Evolutionary conservation across 37 sponge, comb jelly and placozoan species (phyloP).

Genomic region (Tethya wilhelma): DNA sequence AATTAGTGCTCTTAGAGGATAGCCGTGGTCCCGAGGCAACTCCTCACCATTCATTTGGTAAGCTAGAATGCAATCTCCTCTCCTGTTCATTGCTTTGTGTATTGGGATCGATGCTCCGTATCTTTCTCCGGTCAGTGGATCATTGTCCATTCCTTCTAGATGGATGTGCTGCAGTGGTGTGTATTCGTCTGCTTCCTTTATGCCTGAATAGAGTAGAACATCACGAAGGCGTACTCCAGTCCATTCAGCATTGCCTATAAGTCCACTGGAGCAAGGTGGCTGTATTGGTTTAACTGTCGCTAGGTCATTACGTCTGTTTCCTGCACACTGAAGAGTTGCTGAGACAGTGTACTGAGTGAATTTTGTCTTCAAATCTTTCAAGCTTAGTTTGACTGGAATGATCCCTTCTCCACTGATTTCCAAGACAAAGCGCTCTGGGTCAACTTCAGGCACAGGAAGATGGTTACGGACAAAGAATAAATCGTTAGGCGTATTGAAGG

Average conservation of each 20-base stretch:
- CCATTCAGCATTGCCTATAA: slow-evolving; percentile 93
- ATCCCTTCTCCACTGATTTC: slow-evolving; percentile 52
- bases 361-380: slow-evolving; percentile 80
- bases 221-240: slow-evolving; percentile 83
- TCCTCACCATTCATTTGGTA: slow-evolving; percentile 88
- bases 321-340: slow-evolving; percentile 90
- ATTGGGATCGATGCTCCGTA: slow-evolving; percentile 93
- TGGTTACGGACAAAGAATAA: slow-evolving; percentile 95
- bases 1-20: slow-evolving; percentile 85
- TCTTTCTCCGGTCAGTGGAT: slow-evolving; percentile 54
- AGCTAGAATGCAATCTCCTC: slow-evolving; percentile 88
- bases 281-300: slow-evolving; percentile 67
- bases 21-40: slow-evolving; percentile 91
- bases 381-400: slow-evolving; percentile 43
- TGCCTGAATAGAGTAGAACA: slow-evolving; percentile 76
- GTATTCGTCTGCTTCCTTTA: slow-evolving; percentile 34
- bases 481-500: slow-evolving; percentile 83
- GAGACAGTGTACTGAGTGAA: slow-evolving; percentile 72
- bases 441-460: slow-evolving; percentile 87
- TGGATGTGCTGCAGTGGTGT: slow-evolving; percentile 45
- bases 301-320: slow-evolving; percentile 85
- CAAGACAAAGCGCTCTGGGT: slow-evolving; percentile 55
- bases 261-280: slow-evolving; percentile 87
- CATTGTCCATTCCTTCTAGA: slow-evolving; percentile 79
- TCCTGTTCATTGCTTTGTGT: slow-evolving; percentile 75